A percentile compares a stretch with the other conserved stretches of the same genome.
Conservation (phyloP, 2,797 vertebrate species). For the Phoeniculus purpureus region DNA sequence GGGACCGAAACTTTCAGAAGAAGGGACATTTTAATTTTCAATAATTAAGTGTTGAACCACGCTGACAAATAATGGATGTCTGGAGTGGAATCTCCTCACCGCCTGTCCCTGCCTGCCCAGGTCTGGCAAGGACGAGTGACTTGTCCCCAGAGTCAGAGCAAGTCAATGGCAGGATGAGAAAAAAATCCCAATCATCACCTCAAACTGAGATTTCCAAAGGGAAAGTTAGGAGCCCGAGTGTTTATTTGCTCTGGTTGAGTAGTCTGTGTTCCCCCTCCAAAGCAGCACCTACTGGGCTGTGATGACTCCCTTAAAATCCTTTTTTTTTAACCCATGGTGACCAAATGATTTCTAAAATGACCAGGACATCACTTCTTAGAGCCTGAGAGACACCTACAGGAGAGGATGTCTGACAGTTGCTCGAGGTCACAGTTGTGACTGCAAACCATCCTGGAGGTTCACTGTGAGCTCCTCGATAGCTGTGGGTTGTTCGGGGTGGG, state of each 20-base stretch:
- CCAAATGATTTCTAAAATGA: neutral
- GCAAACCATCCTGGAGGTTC: neutral
- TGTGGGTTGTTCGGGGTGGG: accelerated
- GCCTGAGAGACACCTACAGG: neutral
- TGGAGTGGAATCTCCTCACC: neutral
- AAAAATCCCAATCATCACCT: neutral
- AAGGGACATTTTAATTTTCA: neutral
- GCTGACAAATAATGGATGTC: neutral
- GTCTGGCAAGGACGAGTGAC: neutral
- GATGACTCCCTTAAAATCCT: neutral
- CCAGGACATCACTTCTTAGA: neutral
- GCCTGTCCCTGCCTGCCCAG: neutral
- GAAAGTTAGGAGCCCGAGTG: neutral
- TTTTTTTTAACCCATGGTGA: neutral
- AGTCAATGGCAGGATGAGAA: neutral
- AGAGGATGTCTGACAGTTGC: neutral
- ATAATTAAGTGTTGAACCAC: neutral
- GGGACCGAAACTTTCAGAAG: accelerated
- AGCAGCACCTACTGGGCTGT: neutral
- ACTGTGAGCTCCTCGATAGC: neutral
- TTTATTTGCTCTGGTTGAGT: accelerated
- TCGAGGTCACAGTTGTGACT: neutral
- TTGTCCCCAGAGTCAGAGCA: neutral
- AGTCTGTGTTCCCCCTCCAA: neutral
- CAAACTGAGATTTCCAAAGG: neutral